phyloP scores from a whole-genome alignment of 2,888 invertebrate species.

The Diploptera punctata region DNA sequence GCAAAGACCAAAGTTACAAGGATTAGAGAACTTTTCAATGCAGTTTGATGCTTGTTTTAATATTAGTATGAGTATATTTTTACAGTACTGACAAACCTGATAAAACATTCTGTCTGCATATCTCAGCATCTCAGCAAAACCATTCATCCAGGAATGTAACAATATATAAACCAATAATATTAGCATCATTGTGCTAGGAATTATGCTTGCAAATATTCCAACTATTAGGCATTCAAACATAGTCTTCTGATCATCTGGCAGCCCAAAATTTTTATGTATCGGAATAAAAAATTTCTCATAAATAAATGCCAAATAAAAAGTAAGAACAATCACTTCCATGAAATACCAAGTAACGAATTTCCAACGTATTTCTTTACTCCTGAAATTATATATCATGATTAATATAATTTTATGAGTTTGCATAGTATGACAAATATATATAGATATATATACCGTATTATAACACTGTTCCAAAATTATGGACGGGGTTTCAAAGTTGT shows the following conservation, averaged over 20 bases:
- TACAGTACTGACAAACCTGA: conserved; percentile 62
- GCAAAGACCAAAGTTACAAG: too few relatives aligned
- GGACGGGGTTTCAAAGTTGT: too few relatives aligned
- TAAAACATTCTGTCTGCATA: conserved; percentile 89
- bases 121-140: conserved; percentile 84
- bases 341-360: conserved; percentile 71
- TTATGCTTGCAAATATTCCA: conserved; percentile 70
- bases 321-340: conserved; percentile 76
- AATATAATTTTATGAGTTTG: too few relatives aligned
- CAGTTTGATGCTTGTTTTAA: too few relatives aligned
- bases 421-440: too few relatives aligned
- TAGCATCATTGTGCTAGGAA: conserved; percentile 75
- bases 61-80: too few relatives aligned
- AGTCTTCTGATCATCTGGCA: conserved; percentile 40
- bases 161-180: conserved; percentile 84
- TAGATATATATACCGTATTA: too few relatives aligned
- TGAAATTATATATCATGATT: too few relatives aligned
- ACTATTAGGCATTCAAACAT: conserved; percentile 52
- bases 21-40: too few relatives aligned
- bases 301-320: conserved; percentile 82
- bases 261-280: conserved; percentile 69
- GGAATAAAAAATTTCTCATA: conserved; percentile 79
- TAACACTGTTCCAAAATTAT: too few relatives aligned
- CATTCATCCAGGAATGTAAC: conserved; percentile 91
- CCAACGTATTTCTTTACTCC: conserved; percentile 78